Percentiles rank a stretch among this genome's conserved stretches.
These are phyloP conservation scores for Dolichopus griseipennis DNA, from an alignment of 2,888 invertebrate species.

Conservation along the genomic window DNA sequence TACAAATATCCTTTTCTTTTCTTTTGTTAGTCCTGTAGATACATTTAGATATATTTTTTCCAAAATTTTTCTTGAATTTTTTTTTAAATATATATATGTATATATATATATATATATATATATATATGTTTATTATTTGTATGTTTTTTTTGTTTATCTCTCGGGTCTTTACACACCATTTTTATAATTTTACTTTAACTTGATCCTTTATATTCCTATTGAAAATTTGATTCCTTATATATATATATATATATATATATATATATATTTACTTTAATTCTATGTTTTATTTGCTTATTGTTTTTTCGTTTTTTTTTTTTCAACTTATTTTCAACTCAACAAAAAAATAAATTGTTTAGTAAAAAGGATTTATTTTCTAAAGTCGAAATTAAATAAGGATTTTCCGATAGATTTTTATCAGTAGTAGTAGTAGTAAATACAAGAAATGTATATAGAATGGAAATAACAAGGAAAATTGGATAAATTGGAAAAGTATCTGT, in stretches of 20 bases:
- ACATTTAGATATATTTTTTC: too few species aligned
- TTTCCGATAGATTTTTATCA: slow-evolving; percentile 7
- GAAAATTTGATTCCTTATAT: not conserved
- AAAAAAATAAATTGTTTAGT: slow-evolving; percentile 9
- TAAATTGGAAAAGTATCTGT: not conserved
- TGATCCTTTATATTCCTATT: not conserved
- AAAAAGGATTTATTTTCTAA: slow-evolving; percentile 10
- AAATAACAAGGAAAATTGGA: not conserved
- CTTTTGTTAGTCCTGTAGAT: too few species aligned
- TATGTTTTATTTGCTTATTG: not conserved
- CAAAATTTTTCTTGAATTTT: too few species aligned
- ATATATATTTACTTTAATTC: too few species aligned
- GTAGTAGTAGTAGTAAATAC: not conserved
- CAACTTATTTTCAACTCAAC: not conserved
- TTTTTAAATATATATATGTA: too few species aligned
- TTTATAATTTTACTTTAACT: not conserved
- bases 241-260: too few species aligned
- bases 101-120: too few species aligned
- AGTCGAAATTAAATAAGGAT: slow-evolving; percentile 4
- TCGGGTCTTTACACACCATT: not conserved
- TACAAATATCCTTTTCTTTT: too few species aligned
- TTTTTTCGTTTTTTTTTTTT: not conserved
- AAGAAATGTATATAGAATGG: not conserved
- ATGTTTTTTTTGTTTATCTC: too few species aligned
- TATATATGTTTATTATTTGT: too few species aligned